Percentiles rank a stretch among this genome's conserved stretches.
Conservation (phyloP, 2,113 vertebrate species). For the Crocuta crocuta region DNA sequence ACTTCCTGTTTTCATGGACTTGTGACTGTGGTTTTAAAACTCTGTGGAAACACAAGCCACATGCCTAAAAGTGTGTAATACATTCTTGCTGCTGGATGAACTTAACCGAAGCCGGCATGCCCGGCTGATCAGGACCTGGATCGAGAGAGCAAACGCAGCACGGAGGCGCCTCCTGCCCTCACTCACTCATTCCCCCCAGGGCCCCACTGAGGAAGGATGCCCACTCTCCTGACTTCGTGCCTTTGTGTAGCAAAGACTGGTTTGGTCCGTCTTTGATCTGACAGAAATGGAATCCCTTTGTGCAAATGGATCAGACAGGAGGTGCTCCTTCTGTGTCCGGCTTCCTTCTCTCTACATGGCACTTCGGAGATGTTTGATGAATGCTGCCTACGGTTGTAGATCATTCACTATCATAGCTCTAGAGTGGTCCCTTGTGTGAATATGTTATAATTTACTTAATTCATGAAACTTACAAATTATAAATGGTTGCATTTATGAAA, state of each 20-base stretch:
- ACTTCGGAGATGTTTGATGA: background rate
- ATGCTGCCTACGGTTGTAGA: background rate
- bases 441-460: background rate
- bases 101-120: background rate
- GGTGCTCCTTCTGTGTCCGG: background rate
- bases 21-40: background rate
- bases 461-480: background rate
- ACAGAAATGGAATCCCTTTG: background rate
- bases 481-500: background rate
- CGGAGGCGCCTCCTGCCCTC: background rate
- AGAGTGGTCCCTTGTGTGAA: background rate
- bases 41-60: background rate
- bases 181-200: fast-evolving
- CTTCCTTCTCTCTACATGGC: background rate
- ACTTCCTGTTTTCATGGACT: background rate
- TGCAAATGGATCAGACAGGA: background rate
- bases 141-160: background rate
- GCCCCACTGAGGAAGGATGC: fast-evolving
- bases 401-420: background rate
- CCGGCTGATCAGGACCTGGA: too few relatives aligned
- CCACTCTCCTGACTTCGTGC: fast-evolving
- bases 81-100: background rate
- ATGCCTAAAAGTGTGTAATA: background rate
- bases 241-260: fast-evolving
- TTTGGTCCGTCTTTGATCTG: background rate